These are phyloP conservation scores for Cnemophilus loriae DNA, from an alignment of 2,113 vertebrate genomes.

Conservation along the genomic window DNA sequence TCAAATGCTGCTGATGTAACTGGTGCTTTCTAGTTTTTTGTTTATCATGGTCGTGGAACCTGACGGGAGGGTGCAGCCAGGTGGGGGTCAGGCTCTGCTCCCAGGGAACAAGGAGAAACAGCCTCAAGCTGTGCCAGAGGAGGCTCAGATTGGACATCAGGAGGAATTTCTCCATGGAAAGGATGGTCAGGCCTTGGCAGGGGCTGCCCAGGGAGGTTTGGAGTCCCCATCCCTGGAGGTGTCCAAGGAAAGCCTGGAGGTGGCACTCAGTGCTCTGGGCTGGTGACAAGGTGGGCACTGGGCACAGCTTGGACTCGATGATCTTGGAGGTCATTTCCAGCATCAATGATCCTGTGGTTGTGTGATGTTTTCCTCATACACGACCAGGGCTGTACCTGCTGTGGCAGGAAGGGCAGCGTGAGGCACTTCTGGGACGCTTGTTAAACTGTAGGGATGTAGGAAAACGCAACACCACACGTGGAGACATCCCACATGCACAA, in stretches of 20 bases:
- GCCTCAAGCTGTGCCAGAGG: not conserved
- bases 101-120: fast-evolving
- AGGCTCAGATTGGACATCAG: not conserved
- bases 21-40: not conserved
- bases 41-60: not conserved
- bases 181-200: not conserved
- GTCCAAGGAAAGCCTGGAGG: not conserved
- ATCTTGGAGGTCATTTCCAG: not conserved
- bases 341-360: not conserved
- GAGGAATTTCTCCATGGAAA: not conserved
- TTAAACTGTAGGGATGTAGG: fast-evolving
- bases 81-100: not conserved
- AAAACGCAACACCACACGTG: fast-evolving
- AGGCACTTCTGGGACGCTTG: not conserved
- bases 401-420: fast-evolving
- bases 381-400: not conserved
- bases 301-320: fast-evolving
- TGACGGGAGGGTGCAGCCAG: not conserved
- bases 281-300: not conserved
- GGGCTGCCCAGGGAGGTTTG: not conserved
- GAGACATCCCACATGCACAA: not conserved
- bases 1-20: not conserved
- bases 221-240: not conserved
- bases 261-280: not conserved
- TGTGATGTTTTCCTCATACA: not conserved